Percentiles rank a stretch among this genome's conserved stretches.
phyloP scores from a whole-genome alignment of 2,888 invertebrate genomes.

The Pemphredon lugubris region DNA sequence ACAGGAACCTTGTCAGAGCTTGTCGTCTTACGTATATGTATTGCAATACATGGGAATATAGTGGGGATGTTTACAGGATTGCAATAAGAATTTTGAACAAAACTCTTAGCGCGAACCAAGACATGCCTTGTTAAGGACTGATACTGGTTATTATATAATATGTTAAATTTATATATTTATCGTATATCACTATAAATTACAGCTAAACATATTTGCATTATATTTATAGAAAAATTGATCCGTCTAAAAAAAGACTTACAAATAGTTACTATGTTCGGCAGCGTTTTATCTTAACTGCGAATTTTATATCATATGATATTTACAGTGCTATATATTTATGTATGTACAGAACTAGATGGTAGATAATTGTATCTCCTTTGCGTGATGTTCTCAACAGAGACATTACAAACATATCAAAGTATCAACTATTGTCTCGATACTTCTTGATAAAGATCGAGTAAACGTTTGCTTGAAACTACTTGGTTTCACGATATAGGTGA shows the following conservation, averaged over 20 bases:
- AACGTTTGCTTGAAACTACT: neutral
- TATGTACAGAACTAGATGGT: conserved; percentile 47
- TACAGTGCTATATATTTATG: conserved; percentile 57
- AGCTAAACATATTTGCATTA: conserved; percentile 41
- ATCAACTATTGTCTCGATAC: too few relatives aligned
- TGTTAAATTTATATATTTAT: conserved; percentile 50
- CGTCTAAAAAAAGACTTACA: conserved; percentile 54
- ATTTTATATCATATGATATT: conserved; percentile 58
- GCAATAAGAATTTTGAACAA: conserved; percentile 15
- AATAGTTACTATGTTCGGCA: conserved; percentile 59
- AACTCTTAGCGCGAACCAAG: conserved; percentile 20
- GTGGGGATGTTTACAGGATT: conserved; percentile 1
- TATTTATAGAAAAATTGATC: conserved; percentile 58
- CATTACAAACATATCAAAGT: too few relatives aligned
- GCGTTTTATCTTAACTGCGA: conserved; percentile 47
- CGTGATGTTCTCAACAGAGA: too few relatives aligned
- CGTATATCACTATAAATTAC: conserved; percentile 49
- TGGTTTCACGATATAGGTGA: conserved; percentile 12
- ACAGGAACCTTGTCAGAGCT: conserved; percentile 9
- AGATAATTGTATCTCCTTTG: conserved; percentile 55
- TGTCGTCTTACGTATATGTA: conserved; percentile 19
- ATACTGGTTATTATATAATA: conserved; percentile 35
- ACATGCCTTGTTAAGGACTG: conserved; percentile 33
- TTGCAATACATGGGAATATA: conserved; percentile 11
- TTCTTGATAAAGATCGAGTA: conserved; percentile 24